Base-by-base conservation (phyloP, 2,888 invertebrate genomes). In the Tricholauxania praeusta region DNA sequence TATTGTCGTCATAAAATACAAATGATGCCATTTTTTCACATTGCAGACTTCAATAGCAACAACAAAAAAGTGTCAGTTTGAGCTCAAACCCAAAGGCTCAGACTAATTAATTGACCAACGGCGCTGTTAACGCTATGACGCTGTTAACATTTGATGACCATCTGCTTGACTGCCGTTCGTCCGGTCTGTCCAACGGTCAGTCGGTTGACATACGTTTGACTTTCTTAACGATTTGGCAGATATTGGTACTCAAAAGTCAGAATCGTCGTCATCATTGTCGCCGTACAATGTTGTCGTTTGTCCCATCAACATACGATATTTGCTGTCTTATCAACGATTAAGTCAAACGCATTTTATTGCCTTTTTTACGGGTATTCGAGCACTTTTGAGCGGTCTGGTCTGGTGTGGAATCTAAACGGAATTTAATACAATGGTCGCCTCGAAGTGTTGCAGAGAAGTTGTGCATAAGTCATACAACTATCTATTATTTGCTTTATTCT, bases 201-300 rank as follows among this genome's bases (percentile, higher is more conserved):
- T 19, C 39, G 28, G 12, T 14, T 14, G 57, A 57, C 12, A 57
- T 15, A 15, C 22, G 22, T 57, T 15, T 15, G 57, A 15, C 57
- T 57, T 15, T 57, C 57, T 57, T 57, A 15, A 17, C 22, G 57
- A 57, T 57, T 57, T 57, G 57, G 15, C 22, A 7, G 10, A 39
- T 39, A 57, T 14, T 63, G 63, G 32, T 63, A 39, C 10, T 39
- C 28, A 28, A 28, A 28, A 28, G 28, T 39, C 32, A 7, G 39
- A 39, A 28, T 28, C 3, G 28, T 28, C 28, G 28, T 28, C 28
- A 28, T 28, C 28, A 28, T 4, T 28, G 28, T 28, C 28, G 28
- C 28, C 28, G 28, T 19, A 63, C 63, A 63, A 63, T 63, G 47
- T 63, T n/a, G 47, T n/a, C 63, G 63, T 63, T 63, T 63, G 48